A percentile compares a stretch with the other conserved stretches of the same genome.
Evolutionary conservation across 1,140 invertebrate species (phyloP).

Genomic region (Aphidius ervi): DNA sequence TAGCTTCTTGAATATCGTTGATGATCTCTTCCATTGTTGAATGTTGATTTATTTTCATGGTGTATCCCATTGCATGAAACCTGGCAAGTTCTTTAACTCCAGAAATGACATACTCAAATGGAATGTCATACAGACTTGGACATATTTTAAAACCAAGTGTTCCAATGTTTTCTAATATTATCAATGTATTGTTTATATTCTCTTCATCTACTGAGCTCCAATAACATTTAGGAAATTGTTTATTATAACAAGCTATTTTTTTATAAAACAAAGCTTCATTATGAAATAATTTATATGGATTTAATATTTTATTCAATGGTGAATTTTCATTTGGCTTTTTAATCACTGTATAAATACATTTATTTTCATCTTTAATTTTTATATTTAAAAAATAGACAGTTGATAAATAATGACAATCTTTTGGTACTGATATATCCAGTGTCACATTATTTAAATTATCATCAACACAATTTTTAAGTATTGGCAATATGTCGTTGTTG

Average conservation of each 20-base stretch:
- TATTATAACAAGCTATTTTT: slow-evolving; percentile 6
- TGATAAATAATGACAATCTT: slow-evolving; percentile 14
- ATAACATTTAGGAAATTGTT: slow-evolving; percentile 24
- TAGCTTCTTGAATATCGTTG: slow-evolving; percentile 22
- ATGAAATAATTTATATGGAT: slow-evolving; percentile 23
- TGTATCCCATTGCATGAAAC: slow-evolving; percentile 45
- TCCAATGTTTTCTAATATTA: slow-evolving; percentile 43
- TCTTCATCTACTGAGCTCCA: slow-evolving; percentile 4
- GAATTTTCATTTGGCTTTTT: slow-evolving; percentile 20
- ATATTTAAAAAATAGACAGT: slow-evolving; percentile 21
- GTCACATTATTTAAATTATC: background rate
- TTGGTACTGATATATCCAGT: background rate
- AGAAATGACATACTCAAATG: slow-evolving; percentile 31
- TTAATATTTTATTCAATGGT: fast-evolving
- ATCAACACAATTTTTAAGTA: background rate
- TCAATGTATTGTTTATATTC: slow-evolving; percentile 7
- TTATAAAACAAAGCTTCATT: slow-evolving; percentile 39
- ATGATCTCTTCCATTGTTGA: slow-evolving; percentile 35
- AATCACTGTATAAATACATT: background rate
- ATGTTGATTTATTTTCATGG: slow-evolving; percentile 32
- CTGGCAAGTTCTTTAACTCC: slow-evolving; percentile 39
- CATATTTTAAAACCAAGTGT: slow-evolving; percentile 18
- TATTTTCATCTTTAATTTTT: slow-evolving; percentile 2
- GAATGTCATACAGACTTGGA: slow-evolving; percentile 16
- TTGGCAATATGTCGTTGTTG: background rate